Evolutionary conservation across 2,113 vertebrate genomes (phyloP), one percentile per base, ranked within the genome.

Genomic region (Morphnarchus princeps): DNA sequence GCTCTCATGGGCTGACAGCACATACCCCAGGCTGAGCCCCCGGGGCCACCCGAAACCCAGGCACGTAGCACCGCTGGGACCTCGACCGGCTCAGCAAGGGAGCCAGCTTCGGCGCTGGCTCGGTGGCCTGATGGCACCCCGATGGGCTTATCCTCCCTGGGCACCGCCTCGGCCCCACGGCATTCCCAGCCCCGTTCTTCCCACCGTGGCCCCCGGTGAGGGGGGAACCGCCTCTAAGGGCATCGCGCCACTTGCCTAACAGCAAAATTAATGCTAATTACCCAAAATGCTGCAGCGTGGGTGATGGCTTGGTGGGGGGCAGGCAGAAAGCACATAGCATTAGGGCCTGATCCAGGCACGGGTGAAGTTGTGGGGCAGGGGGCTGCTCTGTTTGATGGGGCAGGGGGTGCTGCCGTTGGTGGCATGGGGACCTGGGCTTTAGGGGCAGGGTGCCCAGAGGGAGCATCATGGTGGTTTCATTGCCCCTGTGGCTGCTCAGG

Each of bases 111-210:
- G 16, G 55, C 5, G 3, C 47, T 62, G 32, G 25, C 16, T 3
- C 5, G 9, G 61, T 66, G 38, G 16, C 36, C 36, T 73, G 52
- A 50, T 34, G 54, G 13, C 52, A 74, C 61, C 36, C 22, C 7
- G 9, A 24, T 16, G 36, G 54, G 36, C 22, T 61, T 13, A 29
- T 18, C 54, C 38, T 45, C 17, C 45, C n/a, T 1, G 2, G 36
- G 24, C 22, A 28, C 29, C 2, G 0, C 66, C 14, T 54, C 1
- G 1, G n/a, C 32, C 55, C 36, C 28, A 38, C 0, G 0, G 47
- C 54, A 7, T 61, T 84, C 40, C 66, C 59, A 61, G 52, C 21
- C 25, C 28, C 10, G 0, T 61, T 65, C 29, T 50, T 70, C 57
- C 36, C 43, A 29, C 31, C 2, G 2, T 24, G 14, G 43, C 11